These are phyloP conservation scores for Nasonovia ribisnigri DNA, from an alignment of 2,888 invertebrate species.

Conservation along the genomic window DNA sequence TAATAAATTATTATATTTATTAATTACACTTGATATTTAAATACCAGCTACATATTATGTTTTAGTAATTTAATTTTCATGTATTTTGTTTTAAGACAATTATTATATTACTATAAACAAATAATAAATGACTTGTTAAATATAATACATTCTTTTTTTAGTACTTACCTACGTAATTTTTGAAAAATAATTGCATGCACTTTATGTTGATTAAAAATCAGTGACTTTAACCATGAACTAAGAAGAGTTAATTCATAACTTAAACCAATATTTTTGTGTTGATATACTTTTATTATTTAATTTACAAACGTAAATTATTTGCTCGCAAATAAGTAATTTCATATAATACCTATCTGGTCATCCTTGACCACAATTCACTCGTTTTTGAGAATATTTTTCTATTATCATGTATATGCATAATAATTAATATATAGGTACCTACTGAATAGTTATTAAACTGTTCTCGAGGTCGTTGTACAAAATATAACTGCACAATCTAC, in stretches of 20 bases:
- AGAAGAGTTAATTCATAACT: no score
- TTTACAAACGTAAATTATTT: not conserved
- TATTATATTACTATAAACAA: not conserved
- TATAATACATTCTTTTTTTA: not conserved
- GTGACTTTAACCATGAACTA: not conserved
- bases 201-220: not conserved
- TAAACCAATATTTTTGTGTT: not conserved
- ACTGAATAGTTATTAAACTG: not conserved
- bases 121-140: not conserved
- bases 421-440: not conserved
- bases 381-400: not conserved
- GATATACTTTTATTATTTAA: not conserved
- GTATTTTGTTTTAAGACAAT: not conserved
- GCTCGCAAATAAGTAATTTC: not conserved
- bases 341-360: not conserved
- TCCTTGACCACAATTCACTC: constrained; percentile 9
- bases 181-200: not conserved
- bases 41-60: not conserved
- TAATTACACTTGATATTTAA: not conserved
- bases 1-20: not conserved
- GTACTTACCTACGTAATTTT: not conserved
- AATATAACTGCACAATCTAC: not conserved
- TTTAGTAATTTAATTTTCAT: not conserved
- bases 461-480: not conserved
- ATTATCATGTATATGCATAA: not conserved